phyloP scores from a whole-genome alignment of 2,888 invertebrate genomes.

The Amblyjoppa proteus region DNA sequence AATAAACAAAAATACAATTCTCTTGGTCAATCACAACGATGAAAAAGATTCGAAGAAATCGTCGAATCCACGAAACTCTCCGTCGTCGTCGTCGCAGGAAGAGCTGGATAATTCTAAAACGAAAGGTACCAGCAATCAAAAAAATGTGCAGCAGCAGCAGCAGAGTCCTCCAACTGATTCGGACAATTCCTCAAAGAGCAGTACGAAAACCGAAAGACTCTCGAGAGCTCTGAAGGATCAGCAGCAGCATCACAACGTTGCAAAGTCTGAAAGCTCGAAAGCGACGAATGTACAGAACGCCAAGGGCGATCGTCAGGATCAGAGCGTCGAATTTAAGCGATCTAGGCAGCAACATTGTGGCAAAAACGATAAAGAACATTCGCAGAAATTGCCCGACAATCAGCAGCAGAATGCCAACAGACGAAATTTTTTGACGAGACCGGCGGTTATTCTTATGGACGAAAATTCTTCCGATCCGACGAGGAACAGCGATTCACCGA shows the following conservation, averaged over 20 bases:
- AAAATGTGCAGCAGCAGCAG: constrained; percentile 67
- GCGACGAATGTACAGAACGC: constrained; percentile 61
- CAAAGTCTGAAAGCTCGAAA: constrained; percentile 68
- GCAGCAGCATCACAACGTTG: constrained; percentile 65
- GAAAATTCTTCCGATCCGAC: constrained; percentile 81
- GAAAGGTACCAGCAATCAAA: constrained; percentile 60
- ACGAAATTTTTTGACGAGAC: constrained; percentile 83
- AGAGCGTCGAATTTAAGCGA: constrained; percentile 69
- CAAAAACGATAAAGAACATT: constrained; percentile 71
- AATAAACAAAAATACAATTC: constrained; percentile 34
- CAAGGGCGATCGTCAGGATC: constrained; percentile 63
- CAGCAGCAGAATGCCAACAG: constrained; percentile 57
- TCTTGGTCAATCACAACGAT: constrained; percentile 68
- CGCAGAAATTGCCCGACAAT: constrained; percentile 67
- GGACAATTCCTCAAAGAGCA: constrained; percentile 64
- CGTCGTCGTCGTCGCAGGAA: constrained; percentile 67
- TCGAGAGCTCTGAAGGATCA: constrained; percentile 73
- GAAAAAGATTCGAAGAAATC: constrained; percentile 76
- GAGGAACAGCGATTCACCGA: constrained; percentile 84
- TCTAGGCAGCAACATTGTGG: constrained; percentile 68
- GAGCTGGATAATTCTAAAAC: constrained; percentile 68
- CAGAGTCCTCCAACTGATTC: constrained; percentile 66
- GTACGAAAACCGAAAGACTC: constrained; percentile 71
- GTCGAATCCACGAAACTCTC: constrained; percentile 64
- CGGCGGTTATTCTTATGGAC: constrained; percentile 91